These are phyloP conservation scores for Lasioglossum villosulum DNA, from an alignment of 2,888 invertebrate species.

Conservation along the genomic window DNA sequence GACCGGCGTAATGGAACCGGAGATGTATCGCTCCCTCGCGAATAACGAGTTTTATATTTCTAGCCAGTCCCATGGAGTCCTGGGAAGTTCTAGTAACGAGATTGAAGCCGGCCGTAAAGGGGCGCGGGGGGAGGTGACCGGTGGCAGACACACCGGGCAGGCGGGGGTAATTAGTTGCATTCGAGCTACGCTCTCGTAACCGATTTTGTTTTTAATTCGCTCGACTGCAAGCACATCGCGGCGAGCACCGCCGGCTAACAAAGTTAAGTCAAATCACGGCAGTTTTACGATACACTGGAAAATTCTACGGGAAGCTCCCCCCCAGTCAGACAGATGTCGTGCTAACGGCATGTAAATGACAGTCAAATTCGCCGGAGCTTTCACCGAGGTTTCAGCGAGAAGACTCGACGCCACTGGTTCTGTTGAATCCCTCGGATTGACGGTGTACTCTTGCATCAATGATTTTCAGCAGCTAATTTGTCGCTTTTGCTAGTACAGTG, in stretches of 20 bases:
- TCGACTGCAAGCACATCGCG: not conserved
- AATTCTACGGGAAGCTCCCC: conserved; percentile 3
- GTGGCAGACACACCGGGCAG: not conserved
- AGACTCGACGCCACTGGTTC: not conserved
- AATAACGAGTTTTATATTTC: conserved; percentile 68
- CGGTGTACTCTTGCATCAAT: not conserved
- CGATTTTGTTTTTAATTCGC: conserved; percentile 55
- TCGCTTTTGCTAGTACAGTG: not conserved
- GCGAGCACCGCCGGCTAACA: conserved; percentile 5
- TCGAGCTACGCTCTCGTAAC: conserved; percentile 44
- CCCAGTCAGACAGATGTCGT: not conserved
- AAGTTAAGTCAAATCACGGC: conserved; percentile 5
- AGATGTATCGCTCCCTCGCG: conserved; percentile 66
- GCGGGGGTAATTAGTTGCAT: conserved; percentile 54
- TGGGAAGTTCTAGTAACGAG: conserved; percentile 46
- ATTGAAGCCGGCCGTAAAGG: conserved; percentile 34
- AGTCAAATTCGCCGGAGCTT: not conserved
- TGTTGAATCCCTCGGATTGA: not conserved
- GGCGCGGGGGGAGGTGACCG: not conserved
- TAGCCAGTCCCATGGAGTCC: conserved; percentile 19
- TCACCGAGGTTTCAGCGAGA: not conserved
- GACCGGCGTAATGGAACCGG: conserved; percentile 58
- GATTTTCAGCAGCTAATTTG: not conserved
- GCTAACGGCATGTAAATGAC: conserved; percentile 4
- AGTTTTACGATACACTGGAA: conserved; percentile 3